phyloP scores from a whole-genome alignment of 1,140 invertebrate species.

The Xylocopa sonorina region DNA sequence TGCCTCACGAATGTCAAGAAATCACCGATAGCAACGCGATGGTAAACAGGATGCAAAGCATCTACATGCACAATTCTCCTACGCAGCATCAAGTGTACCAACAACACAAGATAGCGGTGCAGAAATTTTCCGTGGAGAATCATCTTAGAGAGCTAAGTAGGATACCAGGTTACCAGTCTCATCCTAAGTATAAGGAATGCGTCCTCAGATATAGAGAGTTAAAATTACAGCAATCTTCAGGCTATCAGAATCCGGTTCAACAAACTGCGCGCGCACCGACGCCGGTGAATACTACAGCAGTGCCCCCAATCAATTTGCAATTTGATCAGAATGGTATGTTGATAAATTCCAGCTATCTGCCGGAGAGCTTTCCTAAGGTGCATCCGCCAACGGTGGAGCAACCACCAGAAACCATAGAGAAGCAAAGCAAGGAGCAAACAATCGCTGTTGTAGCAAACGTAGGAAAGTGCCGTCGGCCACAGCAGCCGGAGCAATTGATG shows the following conservation, averaged over 20 bases:
- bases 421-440: constrained; percentile 45
- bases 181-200: constrained; percentile 79
- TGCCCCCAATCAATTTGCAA: constrained; percentile 78
- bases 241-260: constrained; percentile 74
- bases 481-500: constrained; percentile 58
- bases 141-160: constrained; percentile 74
- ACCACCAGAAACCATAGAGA: constrained; percentile 39
- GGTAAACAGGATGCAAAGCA: constrained; percentile 55
- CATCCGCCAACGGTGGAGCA: constrained; percentile 42
- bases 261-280: constrained; percentile 62
- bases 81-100: constrained; percentile 73
- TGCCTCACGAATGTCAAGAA: constrained; percentile 65
- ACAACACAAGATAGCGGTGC: constrained; percentile 78
- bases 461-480: constrained; percentile 41
- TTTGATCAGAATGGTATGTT: constrained; percentile 80
- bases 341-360: constrained; percentile 76
- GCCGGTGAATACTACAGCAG: constrained; percentile 41
- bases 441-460: constrained; percentile 15
- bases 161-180: constrained; percentile 76
- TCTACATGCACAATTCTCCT: constrained; percentile 51
- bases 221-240: constrained; percentile 74
- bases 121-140: constrained; percentile 75
- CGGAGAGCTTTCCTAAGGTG: constrained; percentile 60
- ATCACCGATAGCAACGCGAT: constrained; percentile 52
- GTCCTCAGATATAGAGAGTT: constrained; percentile 74